These are phyloP conservation scores for Acanthiza pusilla DNA, from an alignment of 2,797 vertebrate genomes.

Conservation along the genomic window DNA sequence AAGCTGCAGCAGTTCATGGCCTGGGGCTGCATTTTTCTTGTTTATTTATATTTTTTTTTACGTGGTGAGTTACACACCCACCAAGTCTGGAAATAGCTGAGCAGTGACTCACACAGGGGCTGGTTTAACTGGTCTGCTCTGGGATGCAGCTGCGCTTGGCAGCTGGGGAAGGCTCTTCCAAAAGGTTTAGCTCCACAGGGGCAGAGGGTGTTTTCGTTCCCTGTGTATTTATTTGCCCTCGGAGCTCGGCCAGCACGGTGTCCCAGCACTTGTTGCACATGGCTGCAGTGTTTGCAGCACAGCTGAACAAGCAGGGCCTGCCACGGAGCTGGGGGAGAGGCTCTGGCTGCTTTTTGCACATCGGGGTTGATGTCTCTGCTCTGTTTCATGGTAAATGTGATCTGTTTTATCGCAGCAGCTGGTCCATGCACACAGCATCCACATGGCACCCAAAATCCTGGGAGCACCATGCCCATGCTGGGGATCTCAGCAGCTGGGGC, in stretches of 20 bases:
- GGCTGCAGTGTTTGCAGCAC: neutral
- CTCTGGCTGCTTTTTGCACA: neutral
- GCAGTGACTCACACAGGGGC: constrained; percentile 43
- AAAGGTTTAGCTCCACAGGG: neutral
- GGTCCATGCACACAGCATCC: fast-evolving
- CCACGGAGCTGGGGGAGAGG: neutral
- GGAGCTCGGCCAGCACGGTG: neutral
- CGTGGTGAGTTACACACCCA: constrained; percentile 12
- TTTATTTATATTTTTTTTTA: constrained; percentile 26
- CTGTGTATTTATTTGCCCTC: neutral
- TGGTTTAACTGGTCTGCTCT: neutral
- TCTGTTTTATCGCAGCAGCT: fast-evolving
- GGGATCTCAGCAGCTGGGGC: neutral
- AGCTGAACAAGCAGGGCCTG: neutral
- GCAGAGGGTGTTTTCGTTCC: neutral
- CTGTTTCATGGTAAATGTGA: fast-evolving
- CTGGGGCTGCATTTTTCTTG: neutral
- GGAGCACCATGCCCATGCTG: fast-evolving
- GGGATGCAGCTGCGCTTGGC: neutral
- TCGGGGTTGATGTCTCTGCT: neutral
- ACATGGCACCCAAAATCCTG: fast-evolving
- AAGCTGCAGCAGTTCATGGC: neutral
- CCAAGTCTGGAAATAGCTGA: constrained; percentile 43
- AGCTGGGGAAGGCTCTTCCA: neutral
- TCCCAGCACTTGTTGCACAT: neutral